phyloP scores from a whole-genome alignment of 1,140 invertebrate genomes.

The Zaprionus inermis region DNA sequence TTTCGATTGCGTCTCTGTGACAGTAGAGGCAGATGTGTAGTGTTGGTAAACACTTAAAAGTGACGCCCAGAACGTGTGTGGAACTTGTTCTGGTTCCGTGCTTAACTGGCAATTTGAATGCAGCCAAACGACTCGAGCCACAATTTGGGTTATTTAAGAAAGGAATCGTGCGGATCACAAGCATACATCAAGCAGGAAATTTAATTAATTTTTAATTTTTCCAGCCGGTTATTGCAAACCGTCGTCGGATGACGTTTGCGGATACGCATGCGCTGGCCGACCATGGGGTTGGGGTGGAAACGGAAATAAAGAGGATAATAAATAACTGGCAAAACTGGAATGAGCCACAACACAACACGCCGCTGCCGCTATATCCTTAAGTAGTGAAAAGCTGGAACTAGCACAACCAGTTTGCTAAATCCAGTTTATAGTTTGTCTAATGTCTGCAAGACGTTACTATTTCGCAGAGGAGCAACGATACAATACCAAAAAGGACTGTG shows the following conservation, averaged over 20 bases:
- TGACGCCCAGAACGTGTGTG: constrained; percentile 28
- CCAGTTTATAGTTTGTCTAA: constrained; percentile 59
- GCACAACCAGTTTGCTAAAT: constrained; percentile 62
- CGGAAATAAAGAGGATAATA: constrained; percentile 70
- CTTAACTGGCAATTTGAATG: neutral
- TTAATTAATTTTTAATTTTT: neutral
- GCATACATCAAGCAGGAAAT: neutral
- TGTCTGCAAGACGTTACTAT: constrained; percentile 72
- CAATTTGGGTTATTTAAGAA: neutral
- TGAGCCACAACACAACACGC: constrained; percentile 79
- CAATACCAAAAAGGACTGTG: constrained; percentile 52
- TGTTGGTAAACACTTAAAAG: constrained; percentile 22
- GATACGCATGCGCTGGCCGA: constrained; percentile 42
- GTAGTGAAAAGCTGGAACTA: constrained; percentile 44
- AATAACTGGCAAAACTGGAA: constrained; percentile 78
- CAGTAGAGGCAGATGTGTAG: neutral
- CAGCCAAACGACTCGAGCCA: neutral
- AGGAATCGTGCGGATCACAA: neutral
- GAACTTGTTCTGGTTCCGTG: constrained; percentile 21
- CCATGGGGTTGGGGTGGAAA: constrained; percentile 67
- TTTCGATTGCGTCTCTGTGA: constrained; percentile 30
- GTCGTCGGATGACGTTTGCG: neutral
- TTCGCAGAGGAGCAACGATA: constrained; percentile 61
- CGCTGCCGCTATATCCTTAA: constrained; percentile 39
- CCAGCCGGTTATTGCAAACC: neutral